Base-by-base conservation (phyloP, 2,113 vertebrate genomes). In the Solea senegalensis region DNA sequence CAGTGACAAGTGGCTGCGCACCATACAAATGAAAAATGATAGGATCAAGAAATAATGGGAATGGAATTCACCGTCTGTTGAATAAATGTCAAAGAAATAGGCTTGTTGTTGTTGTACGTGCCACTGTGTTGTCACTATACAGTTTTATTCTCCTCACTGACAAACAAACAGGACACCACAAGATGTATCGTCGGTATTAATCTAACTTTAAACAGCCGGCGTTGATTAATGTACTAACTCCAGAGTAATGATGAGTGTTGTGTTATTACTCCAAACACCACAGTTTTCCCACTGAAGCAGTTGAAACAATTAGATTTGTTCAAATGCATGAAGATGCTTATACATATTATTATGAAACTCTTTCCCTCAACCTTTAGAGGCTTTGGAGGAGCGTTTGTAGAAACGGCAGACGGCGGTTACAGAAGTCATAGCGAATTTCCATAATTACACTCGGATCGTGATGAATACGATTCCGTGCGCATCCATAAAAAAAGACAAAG, bases 361-460 rank as follows among this genome's bases (percentile, higher is more conserved):
- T 50, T 8, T 46, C 62, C 63, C 0, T 16, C 64, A 58, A 44
- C 66, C 79, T 69, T 75, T 64, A 66, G 70, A 84, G 75, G 55
- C 68, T 60, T 52, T 60, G 52, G 15, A 66, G 59, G 50, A 54
- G 75, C 57, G 71, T 80, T 77, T 78, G 71, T 69, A 60, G 55
- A 63, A 79, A 69, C 14, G 77, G 74, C 82, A 69, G 45, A 50
- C 68, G 15, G 67, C 70, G 66, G 65, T 46, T 72, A 69, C 76
- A 69, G 74, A 74, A 78, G 59, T 78, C 74, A 78, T 66, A 53
- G 80, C 77, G 84, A 82, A 86, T 85, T 78, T 88, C 69, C 86
- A 82, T 90, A 90, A 87, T 84, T 74, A 80, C 74, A 56, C 69
- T 69, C 53, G 49, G 74, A 74, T 81, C 40, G 64, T 74, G 78